A percentile compares a stretch with the other conserved stretches of the same genome.
phyloP scores from a whole-genome alignment of 1,140 invertebrate species.

The Atopsyche davidsoni region DNA sequence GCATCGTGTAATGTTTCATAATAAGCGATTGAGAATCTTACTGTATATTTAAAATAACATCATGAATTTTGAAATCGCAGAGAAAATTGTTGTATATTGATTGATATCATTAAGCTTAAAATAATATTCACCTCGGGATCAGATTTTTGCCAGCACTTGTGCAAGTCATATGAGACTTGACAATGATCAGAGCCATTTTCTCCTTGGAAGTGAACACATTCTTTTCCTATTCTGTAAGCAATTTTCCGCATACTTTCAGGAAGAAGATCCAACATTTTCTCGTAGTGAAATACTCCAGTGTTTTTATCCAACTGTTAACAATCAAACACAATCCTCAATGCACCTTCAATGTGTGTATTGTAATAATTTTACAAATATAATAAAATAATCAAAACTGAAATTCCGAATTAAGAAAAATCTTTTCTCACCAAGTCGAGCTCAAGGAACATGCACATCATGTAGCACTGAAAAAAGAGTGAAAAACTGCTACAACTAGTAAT shows the following conservation, averaged over 20 bases:
- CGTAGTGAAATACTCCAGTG: conserved; percentile 29
- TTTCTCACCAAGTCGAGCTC: conserved; percentile 33
- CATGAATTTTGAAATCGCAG: no score
- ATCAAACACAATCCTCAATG: not conserved
- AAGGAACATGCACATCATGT: conserved; percentile 33
- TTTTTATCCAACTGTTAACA: conserved; percentile 22
- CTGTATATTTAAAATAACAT: no score
- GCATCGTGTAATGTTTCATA: no score
- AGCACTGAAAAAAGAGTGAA: conserved; percentile 28
- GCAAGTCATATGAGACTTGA: conserved; percentile 31
- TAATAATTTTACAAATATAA: conserved; percentile 8
- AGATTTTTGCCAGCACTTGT: conserved; percentile 31
- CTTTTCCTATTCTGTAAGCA: conserved; percentile 32
- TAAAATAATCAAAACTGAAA: conserved; percentile 6
- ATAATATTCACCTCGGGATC: conserved; percentile 30
- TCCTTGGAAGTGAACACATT: conserved; percentile 31
- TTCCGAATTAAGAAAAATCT: no score
- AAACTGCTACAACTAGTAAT: not conserved
- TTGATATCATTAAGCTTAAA: conserved; percentile 17
- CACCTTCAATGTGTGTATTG: not conserved
- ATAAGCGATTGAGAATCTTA: no score
- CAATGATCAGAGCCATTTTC: conserved; percentile 30
- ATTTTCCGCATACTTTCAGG: conserved; percentile 32
- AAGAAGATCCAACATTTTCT: conserved; percentile 29
- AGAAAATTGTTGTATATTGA: no score